Conservation (phyloP, 2,113 vertebrate species). For the Fukomys damarensis region DNA sequence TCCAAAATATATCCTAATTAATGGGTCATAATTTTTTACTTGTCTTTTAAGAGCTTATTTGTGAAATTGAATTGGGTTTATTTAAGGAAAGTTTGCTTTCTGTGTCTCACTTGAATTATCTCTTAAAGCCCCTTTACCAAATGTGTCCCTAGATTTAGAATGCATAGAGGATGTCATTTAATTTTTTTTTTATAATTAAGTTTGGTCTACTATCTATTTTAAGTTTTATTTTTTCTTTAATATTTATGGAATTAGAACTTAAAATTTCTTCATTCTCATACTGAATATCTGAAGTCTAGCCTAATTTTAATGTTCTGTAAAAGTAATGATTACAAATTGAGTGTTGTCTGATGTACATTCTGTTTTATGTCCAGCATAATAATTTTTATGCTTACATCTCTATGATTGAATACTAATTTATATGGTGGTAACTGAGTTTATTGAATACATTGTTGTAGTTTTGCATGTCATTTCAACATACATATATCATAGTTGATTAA, state of each 20-base stretch:
- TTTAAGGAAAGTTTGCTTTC: not conserved
- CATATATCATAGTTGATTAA: not conserved
- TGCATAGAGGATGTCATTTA: not conserved
- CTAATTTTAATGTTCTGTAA: slow-evolving; percentile 18
- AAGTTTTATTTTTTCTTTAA: not conserved
- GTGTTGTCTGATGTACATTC: not conserved
- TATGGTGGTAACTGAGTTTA: not conserved
- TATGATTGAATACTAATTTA: not conserved
- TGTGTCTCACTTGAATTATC: not conserved
- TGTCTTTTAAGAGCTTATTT: not conserved
- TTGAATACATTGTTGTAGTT: not conserved
- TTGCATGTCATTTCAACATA: not conserved
- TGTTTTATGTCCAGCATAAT: not conserved
- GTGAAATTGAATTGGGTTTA: not conserved
- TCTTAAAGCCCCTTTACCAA: not conserved
- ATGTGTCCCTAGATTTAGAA: not conserved
- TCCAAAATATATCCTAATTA: not conserved
- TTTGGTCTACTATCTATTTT: not conserved
- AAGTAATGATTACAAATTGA: not conserved
- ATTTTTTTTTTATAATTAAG: not conserved
- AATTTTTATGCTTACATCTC: not conserved
- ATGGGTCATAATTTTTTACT: not conserved
- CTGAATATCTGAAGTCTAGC: not conserved
- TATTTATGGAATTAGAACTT: not conserved
- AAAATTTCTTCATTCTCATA: not conserved